A percentile compares a stretch with the other conserved stretches of the same genome.
These are phyloP conservation scores for Leptobrachium ailaonicum DNA, from an alignment of 2,113 vertebrate genomes.

Conservation along the genomic window DNA sequence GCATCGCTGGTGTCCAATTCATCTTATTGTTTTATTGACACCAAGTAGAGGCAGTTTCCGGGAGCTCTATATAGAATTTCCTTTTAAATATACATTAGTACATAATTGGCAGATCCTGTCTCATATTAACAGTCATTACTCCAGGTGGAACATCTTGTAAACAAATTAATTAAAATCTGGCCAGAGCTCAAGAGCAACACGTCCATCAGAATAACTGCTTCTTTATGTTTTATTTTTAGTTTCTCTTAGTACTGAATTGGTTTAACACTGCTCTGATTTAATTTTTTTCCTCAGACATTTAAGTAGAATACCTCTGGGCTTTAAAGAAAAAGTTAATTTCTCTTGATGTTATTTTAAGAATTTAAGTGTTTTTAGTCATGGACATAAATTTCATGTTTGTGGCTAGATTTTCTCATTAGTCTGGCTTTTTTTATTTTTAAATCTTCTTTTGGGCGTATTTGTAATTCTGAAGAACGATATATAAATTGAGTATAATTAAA, in stretches of 20 bases:
- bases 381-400: background rate
- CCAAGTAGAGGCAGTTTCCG: no score
- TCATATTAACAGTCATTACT: background rate
- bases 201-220: slow-evolving; percentile 2
- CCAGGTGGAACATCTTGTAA: slow-evolving; percentile 4
- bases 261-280: background rate
- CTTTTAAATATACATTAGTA: background rate
- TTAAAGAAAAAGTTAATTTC: background rate
- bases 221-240: slow-evolving; percentile 37
- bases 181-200: background rate
- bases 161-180: slow-evolving; percentile 9
- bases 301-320: background rate
- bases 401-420: background rate
- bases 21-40: no score
- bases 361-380: background rate
- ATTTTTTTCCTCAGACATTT: slow-evolving; percentile 10
- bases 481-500: no score
- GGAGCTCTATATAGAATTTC: background rate
- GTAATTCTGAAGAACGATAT: no score
- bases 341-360: slow-evolving; percentile 27
- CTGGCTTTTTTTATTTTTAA: no score
- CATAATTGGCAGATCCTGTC: background rate
- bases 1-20: no score
- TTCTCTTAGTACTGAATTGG: background rate
- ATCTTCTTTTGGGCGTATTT: no score